phyloP scores from a whole-genome alignment of 2,888 invertebrate species.

The Scelioninae gen. 2 region DNA sequence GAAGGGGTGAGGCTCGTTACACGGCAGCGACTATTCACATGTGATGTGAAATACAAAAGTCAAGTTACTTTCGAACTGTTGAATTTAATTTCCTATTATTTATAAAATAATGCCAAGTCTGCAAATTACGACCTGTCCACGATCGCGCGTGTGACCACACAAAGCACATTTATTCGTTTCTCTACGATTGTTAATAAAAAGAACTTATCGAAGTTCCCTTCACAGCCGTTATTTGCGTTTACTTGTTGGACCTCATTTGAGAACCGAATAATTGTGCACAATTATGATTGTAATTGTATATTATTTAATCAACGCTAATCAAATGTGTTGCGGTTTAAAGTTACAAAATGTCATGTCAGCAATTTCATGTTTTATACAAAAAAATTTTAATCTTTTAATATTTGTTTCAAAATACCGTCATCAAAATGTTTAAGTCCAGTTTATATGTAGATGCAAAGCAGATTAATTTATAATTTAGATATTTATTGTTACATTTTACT shows the following conservation, averaged over 20 bases:
- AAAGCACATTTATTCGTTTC: slow-evolving; percentile 32
- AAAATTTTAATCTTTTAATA: no score
- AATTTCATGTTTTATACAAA: slow-evolving; percentile 15
- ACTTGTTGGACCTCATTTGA: slow-evolving; percentile 21
- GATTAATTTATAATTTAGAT: not conserved
- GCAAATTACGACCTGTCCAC: slow-evolving; percentile 58
- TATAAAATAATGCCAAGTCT: slow-evolving; percentile 65
- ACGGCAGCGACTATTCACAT: slow-evolving; percentile 97
- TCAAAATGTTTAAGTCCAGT: not conserved
- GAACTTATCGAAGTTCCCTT: slow-evolving; percentile 3
- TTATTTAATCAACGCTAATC: slow-evolving; percentile 21
- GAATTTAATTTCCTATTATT: slow-evolving; percentile 71
- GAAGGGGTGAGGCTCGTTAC: slow-evolving; percentile 93
- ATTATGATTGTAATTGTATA: slow-evolving; percentile 31
- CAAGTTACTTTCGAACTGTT: slow-evolving; percentile 65
- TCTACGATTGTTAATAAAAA: slow-evolving; percentile 16
- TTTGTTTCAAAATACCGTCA: not conserved
- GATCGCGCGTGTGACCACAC: slow-evolving; percentile 28
- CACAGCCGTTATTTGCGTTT: slow-evolving; percentile 28
- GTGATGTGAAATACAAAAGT: slow-evolving; percentile 77
- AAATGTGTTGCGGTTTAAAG: slow-evolving; percentile 17
- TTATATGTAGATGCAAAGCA: slow-evolving; percentile 4
- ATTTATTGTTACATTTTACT: not conserved
- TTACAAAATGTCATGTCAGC: slow-evolving; percentile 1
- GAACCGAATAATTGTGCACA: slow-evolving; percentile 21